Evolutionary conservation across 2,797 vertebrate genomes (phyloP).

Genomic region (Melanotaenia boesemani): DNA sequence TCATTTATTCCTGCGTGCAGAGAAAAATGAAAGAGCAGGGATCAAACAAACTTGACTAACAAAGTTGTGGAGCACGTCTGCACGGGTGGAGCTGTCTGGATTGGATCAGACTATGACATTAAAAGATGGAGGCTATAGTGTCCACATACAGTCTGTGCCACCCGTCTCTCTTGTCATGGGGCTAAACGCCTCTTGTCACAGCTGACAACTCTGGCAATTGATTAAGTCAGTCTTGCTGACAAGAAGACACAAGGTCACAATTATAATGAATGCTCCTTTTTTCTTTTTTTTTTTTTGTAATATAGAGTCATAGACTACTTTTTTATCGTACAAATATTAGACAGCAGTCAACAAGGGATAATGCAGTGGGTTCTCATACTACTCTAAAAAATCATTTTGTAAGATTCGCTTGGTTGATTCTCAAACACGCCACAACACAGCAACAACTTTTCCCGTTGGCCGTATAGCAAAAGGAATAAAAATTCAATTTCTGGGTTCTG

Average conservation of each 20-base stretch:
- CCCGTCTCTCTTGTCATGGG: conserved; percentile 63
- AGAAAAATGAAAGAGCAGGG: conserved; percentile 31
- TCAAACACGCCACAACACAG: conserved; percentile 29
- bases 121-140: conserved; percentile 62
- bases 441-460: conserved; percentile 42
- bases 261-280: conserved; percentile 75
- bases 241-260: conserved; percentile 75
- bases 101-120: conserved; percentile 66
- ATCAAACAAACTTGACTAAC: conserved; percentile 63
- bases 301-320: conserved; percentile 3
- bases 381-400: conserved; percentile 4
- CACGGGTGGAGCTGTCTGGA: conserved; percentile 49
- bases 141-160: conserved; percentile 66
- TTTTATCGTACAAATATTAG: conserved; percentile 43
- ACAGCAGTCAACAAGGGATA: conserved; percentile 34
- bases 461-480: conserved; percentile 43
- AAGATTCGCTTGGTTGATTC: conserved; percentile 37
- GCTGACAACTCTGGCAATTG: conserved; percentile 77
- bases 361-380: conserved; percentile 18
- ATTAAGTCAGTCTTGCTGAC: conserved; percentile 78
- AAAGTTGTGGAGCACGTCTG: conserved; percentile 67
- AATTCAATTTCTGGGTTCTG: conserved; percentile 59
- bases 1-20: conserved; percentile 63
- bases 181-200: conserved; percentile 78
- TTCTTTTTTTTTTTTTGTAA: conserved; percentile 61